Evolutionary conservation across 2,797 vertebrate species (phyloP).

Genomic region (Toxotes lorentzi): DNA sequence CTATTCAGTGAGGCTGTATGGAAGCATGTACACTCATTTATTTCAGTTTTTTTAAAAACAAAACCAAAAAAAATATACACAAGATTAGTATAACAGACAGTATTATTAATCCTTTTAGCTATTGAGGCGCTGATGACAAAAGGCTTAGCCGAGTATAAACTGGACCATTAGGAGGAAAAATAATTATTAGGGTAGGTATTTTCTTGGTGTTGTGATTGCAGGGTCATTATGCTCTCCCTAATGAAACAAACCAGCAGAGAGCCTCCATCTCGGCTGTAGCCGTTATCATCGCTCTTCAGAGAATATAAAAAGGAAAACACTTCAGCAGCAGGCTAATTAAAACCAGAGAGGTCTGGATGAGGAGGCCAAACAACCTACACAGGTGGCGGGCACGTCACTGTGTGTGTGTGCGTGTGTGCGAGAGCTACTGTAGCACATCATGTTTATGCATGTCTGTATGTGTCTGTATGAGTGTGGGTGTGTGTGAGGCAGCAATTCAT

Average conservation of each 20-base stretch:
- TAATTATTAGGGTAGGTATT: slow-evolving; percentile 74
- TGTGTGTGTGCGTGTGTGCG: slow-evolving; percentile 35
- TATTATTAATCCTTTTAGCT: slow-evolving; percentile 25
- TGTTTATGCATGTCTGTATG: slow-evolving; percentile 66
- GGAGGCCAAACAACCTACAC: slow-evolving; percentile 79
- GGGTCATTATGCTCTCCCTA: slow-evolving; percentile 77
- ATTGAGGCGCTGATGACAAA: slow-evolving; percentile 53
- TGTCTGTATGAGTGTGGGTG: slow-evolving; percentile 33
- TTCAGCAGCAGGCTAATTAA: slow-evolving; percentile 83
- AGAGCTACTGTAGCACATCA: slow-evolving; percentile 52
- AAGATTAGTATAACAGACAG: slow-evolving; percentile 4
- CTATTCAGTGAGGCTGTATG: not conserved
- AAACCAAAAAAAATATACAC: slow-evolving; percentile 9
- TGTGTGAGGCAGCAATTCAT: slow-evolving; percentile 55
- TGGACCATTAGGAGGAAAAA: slow-evolving; percentile 63
- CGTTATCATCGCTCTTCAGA: slow-evolving; percentile 80
- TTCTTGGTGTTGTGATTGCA: slow-evolving; percentile 75
- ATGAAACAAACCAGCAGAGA: slow-evolving; percentile 78
- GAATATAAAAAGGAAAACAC: slow-evolving; percentile 80
- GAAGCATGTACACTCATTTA: not conserved
- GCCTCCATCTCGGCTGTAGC: slow-evolving; percentile 70
- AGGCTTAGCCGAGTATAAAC: slow-evolving; percentile 45
- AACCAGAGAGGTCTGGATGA: slow-evolving; percentile 79
- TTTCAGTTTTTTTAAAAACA: not conserved
- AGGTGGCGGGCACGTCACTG: slow-evolving; percentile 56